Base-by-base conservation (phyloP, 2,113 vertebrate genomes). In the Hippocampus comes region DNA sequence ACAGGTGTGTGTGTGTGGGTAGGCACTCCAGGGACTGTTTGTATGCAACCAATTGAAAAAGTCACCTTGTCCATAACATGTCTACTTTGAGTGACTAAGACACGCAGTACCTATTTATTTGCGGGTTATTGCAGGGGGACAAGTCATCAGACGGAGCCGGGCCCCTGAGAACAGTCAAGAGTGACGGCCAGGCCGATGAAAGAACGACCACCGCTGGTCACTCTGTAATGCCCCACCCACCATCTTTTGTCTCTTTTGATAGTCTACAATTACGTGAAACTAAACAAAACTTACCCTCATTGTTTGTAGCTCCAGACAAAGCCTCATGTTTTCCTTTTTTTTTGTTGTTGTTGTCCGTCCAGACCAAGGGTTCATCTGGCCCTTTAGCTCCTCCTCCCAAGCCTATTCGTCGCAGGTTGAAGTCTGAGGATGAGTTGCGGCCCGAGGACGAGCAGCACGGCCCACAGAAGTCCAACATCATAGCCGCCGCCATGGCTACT, bases 361-460 rank as follows among this genome's bases (percentile, higher is more conserved):
- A 99, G 97, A 88, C 88, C 83, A 98, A 98, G 92, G 93, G 92
- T 72, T 94, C 95, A 21, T 94, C 95, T 0, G 90, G 90, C 21
- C 95, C 97, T 4, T 91, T 98, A 82, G 97, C 95, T 80, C 97
- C 97, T 73, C 97, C 97, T 48, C 97, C 96, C 70, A 99, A 99
- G 89, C 97, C 97, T 61, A 91, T 98, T 65, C 94, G 96, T 63
- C 94, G 97, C 84, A 94, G 97, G 88, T 93, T 98, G 91, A 98
- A 99, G 90, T 99, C 97, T 9, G 97, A 99, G 87, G 97, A 99
- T 79, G 97, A 98, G 78, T 92, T 99, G 21, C 92, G 93, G 84
- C 95, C 95, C 2, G 97, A 99, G 83, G 90, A 90, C 25, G 97
- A 98, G 87, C 96, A 95, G 79, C 95, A 94, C 51, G 95, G 93